Base-by-base conservation (phyloP, 2,113 vertebrate genomes). In the Podiceps cristatus region DNA sequence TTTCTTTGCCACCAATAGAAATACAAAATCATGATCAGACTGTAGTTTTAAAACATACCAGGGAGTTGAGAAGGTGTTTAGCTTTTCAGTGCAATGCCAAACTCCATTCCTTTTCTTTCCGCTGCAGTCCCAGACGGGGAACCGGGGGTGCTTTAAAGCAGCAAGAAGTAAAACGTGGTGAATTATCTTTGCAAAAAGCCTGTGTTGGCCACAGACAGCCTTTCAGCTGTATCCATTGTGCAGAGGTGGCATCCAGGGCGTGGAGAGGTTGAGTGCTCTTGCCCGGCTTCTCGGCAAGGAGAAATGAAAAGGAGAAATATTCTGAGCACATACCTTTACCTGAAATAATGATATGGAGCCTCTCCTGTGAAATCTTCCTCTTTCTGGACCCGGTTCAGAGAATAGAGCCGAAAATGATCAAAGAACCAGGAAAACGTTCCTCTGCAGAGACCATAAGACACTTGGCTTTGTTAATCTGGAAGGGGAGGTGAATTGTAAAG, bases 1-100 rank as follows among this genome's bases (percentile, higher is more conserved):
- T 86, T 88, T 98, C 95, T 98, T 98, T 98, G 94, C 80, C 97
- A 95, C 92, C 97, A 97, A 97, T 45, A 93, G 97, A 97, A 98
- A 98, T 95, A 96, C 35, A 63, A 78, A 73, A 33, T 96, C 86
- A 90, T 47, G 96, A 96, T 96, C 90, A 94, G 91, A 59, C 81
- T 90, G 92, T 92, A 93, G 88, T 92, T 96, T 55, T 98, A 91
- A 75, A 91, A 96, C 27, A 77, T 95, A 79, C 33, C 90, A 88
- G 88, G 92, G 94, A 96, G 84, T 35, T 93, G 92, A 60, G 96
- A 23, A 90, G 96, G 95, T 53, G 53, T 86, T 86, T 47, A 62
- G 53, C 33, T 76, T 58, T 53, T 15, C 37, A 60, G 22, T 5
- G 16, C n/a, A 10, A 40, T 17, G 42, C n/a, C 62, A 63, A 68